These are phyloP conservation scores for Luscinia luscinia DNA, from an alignment of 2,797 vertebrate species.

Conservation along the genomic window DNA sequence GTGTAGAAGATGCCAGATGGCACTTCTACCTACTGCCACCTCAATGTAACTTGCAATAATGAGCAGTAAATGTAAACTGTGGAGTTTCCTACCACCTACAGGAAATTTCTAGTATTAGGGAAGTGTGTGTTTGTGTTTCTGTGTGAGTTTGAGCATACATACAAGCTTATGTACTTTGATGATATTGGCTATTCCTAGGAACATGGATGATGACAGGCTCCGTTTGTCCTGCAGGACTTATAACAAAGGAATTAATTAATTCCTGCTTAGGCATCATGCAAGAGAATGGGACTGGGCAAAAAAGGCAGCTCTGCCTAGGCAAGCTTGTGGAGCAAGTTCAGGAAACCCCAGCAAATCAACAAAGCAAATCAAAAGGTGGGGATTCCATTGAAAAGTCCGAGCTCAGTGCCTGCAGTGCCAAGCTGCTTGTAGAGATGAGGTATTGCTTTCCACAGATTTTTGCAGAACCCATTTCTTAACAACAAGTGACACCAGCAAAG, in stretches of 20 bases:
- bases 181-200: background rate
- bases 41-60: background rate
- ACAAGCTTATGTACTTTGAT: background rate
- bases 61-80: background rate
- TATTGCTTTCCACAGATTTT: background rate
- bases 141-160: accelerated
- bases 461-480: background rate
- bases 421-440: background rate
- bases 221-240: background rate
- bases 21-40: background rate
- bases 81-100: conserved; percentile 6
- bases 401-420: background rate
- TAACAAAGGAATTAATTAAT: background rate
- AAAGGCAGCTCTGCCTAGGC: background rate
- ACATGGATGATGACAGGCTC: background rate
- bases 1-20: background rate
- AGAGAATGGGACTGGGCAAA: background rate
- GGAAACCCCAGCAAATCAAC: background rate
- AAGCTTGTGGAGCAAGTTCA: background rate
- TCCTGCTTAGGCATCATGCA: background rate
- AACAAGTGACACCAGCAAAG: background rate
- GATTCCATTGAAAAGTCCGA: background rate
- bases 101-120: background rate
- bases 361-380: background rate
- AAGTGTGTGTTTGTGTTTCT: background rate